Percentiles rank a stretch among this genome's conserved stretches.
Evolutionary conservation across 2,113 vertebrate genomes (phyloP).

Genomic region (Seriola aureovittata): DNA sequence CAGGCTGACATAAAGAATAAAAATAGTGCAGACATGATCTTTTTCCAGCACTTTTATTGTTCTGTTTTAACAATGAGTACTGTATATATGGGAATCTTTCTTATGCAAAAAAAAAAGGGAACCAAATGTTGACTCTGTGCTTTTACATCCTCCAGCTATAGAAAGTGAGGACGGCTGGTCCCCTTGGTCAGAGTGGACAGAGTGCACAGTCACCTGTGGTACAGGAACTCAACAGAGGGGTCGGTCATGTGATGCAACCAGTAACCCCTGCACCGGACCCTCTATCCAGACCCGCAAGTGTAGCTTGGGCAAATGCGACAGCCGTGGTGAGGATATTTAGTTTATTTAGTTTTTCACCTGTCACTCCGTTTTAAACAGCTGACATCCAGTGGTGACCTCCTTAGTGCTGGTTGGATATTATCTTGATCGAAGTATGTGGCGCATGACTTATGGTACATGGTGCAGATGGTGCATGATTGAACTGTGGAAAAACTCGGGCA

Average conservation of each 20-base stretch:
- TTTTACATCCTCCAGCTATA: constrained; percentile 76
- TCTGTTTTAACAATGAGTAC: neutral
- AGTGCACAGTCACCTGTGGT: constrained; percentile 95
- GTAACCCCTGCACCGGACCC: constrained; percentile 92
- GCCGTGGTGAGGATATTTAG: constrained; percentile 88
- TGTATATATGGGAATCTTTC: neutral
- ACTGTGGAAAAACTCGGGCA: constrained; percentile 36
- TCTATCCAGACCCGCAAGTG: constrained; percentile 98
- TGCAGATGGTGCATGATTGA: constrained; percentile 15
- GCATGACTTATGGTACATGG: too few relatives aligned
- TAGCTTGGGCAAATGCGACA: constrained; percentile 93
- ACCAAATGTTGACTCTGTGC: neutral
- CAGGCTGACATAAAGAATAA: constrained; percentile 39
- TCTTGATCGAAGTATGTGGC: constrained; percentile 10
- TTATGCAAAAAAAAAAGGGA: neutral
- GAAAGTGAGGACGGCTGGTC: constrained; percentile 95
- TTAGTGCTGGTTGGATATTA: neutral
- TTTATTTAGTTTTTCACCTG: neutral
- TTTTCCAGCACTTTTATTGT: constrained; percentile 18
- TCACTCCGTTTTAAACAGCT: constrained; percentile 39
- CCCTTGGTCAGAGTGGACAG: constrained; percentile 98
- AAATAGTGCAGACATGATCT: constrained; percentile 28
- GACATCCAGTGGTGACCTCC: too few relatives aligned
- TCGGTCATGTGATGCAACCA: constrained; percentile 95
- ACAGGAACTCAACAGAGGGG: constrained; percentile 97